Conservation (phyloP, 2,888 invertebrate genomes). For the Sipha maydis region DNA sequence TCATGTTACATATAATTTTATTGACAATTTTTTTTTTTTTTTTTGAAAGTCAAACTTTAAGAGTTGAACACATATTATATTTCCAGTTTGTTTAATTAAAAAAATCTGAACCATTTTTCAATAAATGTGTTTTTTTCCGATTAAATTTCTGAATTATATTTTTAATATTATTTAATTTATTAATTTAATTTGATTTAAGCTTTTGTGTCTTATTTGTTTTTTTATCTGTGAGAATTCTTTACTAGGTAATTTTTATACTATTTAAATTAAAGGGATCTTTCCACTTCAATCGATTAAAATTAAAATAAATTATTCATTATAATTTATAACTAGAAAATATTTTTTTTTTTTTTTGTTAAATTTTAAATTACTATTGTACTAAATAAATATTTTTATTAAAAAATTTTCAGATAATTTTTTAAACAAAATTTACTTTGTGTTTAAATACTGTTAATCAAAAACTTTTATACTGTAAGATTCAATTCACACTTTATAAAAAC, state of each 20-base stretch:
- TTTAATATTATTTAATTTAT: too few relatives aligned
- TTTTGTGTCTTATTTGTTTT: not conserved
- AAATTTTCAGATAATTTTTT: not conserved
- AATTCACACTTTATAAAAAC: not conserved
- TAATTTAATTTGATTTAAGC: not conserved
- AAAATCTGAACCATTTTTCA: not conserved
- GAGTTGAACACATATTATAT: not conserved
- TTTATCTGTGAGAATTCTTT: not conserved
- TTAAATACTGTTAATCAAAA: too few relatives aligned
- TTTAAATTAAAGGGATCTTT: not conserved
- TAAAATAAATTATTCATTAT: not conserved
- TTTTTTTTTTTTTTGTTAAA: not conserved
- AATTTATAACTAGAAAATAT: not conserved
- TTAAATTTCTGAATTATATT: too few relatives aligned
- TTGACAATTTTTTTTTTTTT: too few relatives aligned
- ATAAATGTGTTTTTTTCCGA: slow-evolving; percentile 19
- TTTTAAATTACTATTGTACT: not conserved
- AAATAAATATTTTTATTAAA: not conserved
- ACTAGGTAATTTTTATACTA: not conserved
- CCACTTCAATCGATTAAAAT: not conserved
- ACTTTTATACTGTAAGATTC: too few relatives aligned
- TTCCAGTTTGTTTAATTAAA: slow-evolving; percentile 1
- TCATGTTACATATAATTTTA: not conserved
- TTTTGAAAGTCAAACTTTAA: not conserved
- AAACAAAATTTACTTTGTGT: not conserved